Conservation (phyloP, 2,888 invertebrate genomes). For the Pristionchus maxplancki region DNA sequence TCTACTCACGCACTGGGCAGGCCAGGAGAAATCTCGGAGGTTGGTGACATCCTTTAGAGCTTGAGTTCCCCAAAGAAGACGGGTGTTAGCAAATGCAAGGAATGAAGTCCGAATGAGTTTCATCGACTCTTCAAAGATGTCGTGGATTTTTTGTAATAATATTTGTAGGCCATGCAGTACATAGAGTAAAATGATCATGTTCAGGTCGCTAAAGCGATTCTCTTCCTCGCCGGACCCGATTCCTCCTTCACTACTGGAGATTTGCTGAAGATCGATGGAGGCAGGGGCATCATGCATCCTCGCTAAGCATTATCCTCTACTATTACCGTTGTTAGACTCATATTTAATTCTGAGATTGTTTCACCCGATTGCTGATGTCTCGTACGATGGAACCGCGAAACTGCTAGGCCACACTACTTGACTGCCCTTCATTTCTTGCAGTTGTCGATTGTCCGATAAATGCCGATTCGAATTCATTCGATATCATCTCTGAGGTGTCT, state of each 20-base stretch:
- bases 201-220: conserved; percentile 86
- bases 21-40: conserved; percentile 70
- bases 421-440: neutral
- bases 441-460: neutral
- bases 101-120: too few species aligned
- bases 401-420: too few species aligned
- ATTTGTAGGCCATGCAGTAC: too few species aligned
- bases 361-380: neutral
- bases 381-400: neutral
- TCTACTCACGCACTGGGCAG: conserved; percentile 89
- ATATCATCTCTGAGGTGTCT: neutral
- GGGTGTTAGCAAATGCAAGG: too few species aligned
- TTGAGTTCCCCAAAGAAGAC: neutral
- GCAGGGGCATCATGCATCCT: conserved; percentile 80
- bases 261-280: conserved; percentile 93
- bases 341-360: too few species aligned
- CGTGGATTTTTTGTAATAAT: too few species aligned
- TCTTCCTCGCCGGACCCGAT: conserved; percentile 91
- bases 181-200: neutral
- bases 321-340: too few species aligned
- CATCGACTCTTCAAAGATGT: too few species aligned
- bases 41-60: conserved; percentile 38
- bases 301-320: conserved; percentile 55
- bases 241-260: conserved; percentile 91
- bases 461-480: neutral